A percentile compares a stretch with the other conserved stretches of the same genome.
phyloP scores from a whole-genome alignment of 2,113 vertebrate species.

The Cyrtonyx montezumae region DNA sequence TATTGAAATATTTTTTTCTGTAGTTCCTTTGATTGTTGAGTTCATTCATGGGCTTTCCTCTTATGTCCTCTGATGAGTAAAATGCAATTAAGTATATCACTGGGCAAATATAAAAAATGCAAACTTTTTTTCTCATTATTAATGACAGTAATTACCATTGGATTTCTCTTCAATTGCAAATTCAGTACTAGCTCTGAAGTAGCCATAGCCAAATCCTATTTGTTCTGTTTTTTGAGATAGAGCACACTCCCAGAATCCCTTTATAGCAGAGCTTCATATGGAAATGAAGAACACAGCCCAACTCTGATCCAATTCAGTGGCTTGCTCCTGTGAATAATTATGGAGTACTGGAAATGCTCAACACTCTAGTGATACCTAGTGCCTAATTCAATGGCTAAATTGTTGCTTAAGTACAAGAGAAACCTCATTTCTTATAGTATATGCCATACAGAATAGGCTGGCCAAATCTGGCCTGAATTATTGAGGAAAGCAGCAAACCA shows the following conservation, averaged over 20 bases:
- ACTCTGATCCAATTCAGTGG: background rate
- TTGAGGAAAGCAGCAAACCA: background rate
- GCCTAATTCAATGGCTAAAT: background rate
- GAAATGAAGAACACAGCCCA: background rate
- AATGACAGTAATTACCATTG: background rate
- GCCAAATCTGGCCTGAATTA: background rate
- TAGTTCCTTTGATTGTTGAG: background rate
- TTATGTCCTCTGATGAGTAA: background rate
- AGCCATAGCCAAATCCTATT: constrained; percentile 35
- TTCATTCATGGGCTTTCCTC: constrained; percentile 2
- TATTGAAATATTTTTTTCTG: background rate
- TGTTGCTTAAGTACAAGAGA: background rate
- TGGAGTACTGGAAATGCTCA: background rate
- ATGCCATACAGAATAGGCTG: background rate
- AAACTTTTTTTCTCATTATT: background rate
- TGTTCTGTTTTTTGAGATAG: background rate
- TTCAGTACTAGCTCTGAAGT: background rate
- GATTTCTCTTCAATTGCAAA: background rate
- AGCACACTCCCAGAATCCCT: background rate
- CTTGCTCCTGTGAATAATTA: background rate
- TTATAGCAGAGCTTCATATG: background rate
- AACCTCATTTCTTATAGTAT: background rate
- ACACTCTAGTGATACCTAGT: background rate
- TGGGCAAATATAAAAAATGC: background rate
- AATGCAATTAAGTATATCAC: background rate